Evolutionary conservation across 2,113 vertebrate species (phyloP), one percentile per base, ranked within the genome.

Genomic region (Poeciliopsis retropinna): DNA sequence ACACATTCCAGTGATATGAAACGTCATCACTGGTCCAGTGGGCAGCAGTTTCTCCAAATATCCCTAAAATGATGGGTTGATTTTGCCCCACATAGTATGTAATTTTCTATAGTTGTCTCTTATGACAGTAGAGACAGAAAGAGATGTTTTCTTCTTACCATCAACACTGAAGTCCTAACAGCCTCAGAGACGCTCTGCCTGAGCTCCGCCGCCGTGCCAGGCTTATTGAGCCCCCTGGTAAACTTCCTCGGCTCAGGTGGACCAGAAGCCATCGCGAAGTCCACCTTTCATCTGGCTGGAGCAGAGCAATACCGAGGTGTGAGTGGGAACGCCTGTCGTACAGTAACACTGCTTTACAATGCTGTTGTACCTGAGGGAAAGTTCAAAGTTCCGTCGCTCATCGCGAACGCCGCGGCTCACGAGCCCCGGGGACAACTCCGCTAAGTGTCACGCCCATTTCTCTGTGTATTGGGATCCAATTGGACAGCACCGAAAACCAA

Each of bases 181-280:
- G 95, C 97, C 94, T 98, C 97, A 2, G 97, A 98, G 51, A 97
- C 97, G 92, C 97, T 98, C 83, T 97, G 97, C 83, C 97, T 94
- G 90, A 97, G 92, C 94, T 97, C 97, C 15, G 97, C 97, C 60
- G 97, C 97, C 64, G 97, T 98, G 72, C 97, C 97, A 3, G 96
- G 97, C 88, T 97, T 98, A 90, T 96, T 96, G 80, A 98, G 94
- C 68, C 94, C 96, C 83, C 96, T 92, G 27, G 97, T 96, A 70
- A 98, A 98, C 95, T 96, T 98, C 91, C 97, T 95, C 82, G 97
- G 96, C 92, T 98, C 97, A 62, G 95, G 89, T 75, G 95, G 90
- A 85, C 83, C 83, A 78, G 91, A 78, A 85, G 94, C 91, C 94
- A 94, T 95, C 4, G 27, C 60, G 1, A 39, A 54, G 67, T 27